Evolutionary conservation across 2,797 vertebrate genomes (phyloP), one percentile per base, ranked within the genome.

Genomic region (Acestrorhynchus altus): DNA sequence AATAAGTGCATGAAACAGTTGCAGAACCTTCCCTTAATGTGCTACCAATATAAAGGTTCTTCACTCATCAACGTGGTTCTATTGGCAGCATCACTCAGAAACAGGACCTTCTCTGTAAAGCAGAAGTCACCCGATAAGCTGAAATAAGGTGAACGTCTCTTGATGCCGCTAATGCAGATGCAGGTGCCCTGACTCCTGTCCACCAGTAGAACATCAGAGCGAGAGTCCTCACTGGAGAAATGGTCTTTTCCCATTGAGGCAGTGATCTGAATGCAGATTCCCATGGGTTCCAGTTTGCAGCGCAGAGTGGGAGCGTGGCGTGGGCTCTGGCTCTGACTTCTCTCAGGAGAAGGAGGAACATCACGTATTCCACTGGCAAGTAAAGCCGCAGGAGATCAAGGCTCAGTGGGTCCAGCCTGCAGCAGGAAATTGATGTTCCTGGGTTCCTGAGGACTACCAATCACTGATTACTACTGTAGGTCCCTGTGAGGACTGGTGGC

Each of bases 391-490:
- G 16, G 5, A 31, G 18, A 35, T 35, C 2, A 28, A 26, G 4
- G 16, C 15, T 59, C 15, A 57, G 54, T 26, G 22, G 24, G 22
- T 13, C 26, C 9, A 13, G 56, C 5, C 12, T 39, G 11, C 20
- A 44, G 4, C 39, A 22, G 2, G 20, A 13, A 44, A 44, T 13
- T 0, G 20, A 44, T 42, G 20, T 44, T 65, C 22, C 63, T 65
- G 63, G 63, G 20, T 24, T 46, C 40, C 40, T 44, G n/a, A 44
- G 22, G 11, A 42, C 26, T 12, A 46, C 63, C 46, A 65, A 65
- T 44, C 39, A 65, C 63, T 66, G 22, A 46, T 67, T 47, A 65
- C 63, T 11, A 11, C 31, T 39, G 16, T 22, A n/a, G 60, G 60
- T 63, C 35, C 40, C 63, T 44, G 40, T 66, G 40, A 66, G 22